Conservation (phyloP, 2,888 invertebrate species). For the Oligia fasciuncula region DNA sequence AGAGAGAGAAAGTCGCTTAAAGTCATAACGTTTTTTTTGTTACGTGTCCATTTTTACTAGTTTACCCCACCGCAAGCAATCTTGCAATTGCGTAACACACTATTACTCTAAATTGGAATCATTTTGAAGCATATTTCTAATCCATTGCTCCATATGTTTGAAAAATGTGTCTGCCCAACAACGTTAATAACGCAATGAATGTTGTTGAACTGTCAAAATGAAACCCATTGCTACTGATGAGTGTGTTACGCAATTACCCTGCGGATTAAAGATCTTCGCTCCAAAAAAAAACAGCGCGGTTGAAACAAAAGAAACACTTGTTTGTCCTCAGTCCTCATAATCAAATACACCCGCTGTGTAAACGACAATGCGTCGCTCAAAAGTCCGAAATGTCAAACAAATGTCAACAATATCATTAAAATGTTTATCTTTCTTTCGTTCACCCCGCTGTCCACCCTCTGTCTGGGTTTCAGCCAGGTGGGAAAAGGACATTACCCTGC, state of each 20-base stretch:
- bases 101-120: too few relatives aligned
- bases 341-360: constrained; percentile 8
- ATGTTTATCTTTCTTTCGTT: constrained; percentile 26
- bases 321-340: neutral
- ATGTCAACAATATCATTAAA: constrained; percentile 37
- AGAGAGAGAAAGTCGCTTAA: neutral
- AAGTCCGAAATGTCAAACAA: constrained; percentile 37
- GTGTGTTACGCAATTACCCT: too few relatives aligned
- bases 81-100: too few relatives aligned
- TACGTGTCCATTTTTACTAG: neutral
- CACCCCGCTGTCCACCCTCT: constrained; percentile 3
- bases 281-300: neutral
- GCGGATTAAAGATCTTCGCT: too few relatives aligned
- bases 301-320: constrained; percentile 12
- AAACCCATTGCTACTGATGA: too few relatives aligned
- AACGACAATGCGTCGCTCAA: constrained; percentile 1
- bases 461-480: constrained; percentile 56
- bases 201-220: too few relatives aligned
- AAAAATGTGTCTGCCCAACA: too few relatives aligned
- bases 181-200: too few relatives aligned
- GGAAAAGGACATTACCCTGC: constrained; percentile 27
- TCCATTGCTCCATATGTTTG: too few relatives aligned
- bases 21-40: neutral
- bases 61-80: neutral
- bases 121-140: too few relatives aligned